Conservation (phyloP, 2,888 invertebrate genomes). For the Augiades crinisus region DNA sequence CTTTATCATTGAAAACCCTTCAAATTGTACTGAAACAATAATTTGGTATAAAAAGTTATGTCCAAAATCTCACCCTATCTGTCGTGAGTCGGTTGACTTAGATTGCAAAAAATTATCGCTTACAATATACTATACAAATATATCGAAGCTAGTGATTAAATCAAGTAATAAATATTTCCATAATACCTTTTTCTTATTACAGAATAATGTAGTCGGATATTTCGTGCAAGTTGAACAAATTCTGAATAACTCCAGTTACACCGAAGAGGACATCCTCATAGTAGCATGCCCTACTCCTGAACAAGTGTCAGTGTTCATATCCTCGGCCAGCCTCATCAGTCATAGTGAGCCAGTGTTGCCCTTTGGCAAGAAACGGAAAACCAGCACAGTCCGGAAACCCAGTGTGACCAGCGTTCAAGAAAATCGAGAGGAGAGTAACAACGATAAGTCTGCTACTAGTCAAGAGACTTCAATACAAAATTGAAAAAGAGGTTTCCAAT, state of each 20-base stretch:
- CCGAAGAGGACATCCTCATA: constrained; percentile 89
- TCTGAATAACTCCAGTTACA: constrained; percentile 87
- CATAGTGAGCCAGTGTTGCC: constrained; percentile 69
- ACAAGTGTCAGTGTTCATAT: constrained; percentile 94
- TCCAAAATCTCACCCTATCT: too few relatives aligned
- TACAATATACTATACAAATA: too few relatives aligned
- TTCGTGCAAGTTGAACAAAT: constrained; percentile 93
- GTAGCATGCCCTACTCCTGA: constrained; percentile 96
- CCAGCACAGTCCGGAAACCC: constrained; percentile 54
- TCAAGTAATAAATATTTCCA: too few relatives aligned
- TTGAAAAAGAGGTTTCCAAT: too few relatives aligned
- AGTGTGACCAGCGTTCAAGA: constrained; percentile 58
- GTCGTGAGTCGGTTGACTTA: too few relatives aligned
- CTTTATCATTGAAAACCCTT: too few relatives aligned
- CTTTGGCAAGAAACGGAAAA: constrained; percentile 64
- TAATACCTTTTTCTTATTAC: constrained; percentile 47
- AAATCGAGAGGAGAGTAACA: constrained; percentile 33
- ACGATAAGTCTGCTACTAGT: constrained; percentile 5
- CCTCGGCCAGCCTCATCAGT: constrained; percentile 87
- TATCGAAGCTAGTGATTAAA: too few relatives aligned
- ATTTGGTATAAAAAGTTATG: too few relatives aligned
- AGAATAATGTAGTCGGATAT: constrained; percentile 93
- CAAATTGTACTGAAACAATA: too few relatives aligned
- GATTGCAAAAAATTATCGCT: too few relatives aligned
- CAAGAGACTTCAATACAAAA: constrained; percentile 7